Percentiles rank a stretch among this genome's conserved stretches.
These are phyloP conservation scores for Clupea harengus DNA, from an alignment of 2,113 vertebrate species.

Conservation along the genomic window DNA sequence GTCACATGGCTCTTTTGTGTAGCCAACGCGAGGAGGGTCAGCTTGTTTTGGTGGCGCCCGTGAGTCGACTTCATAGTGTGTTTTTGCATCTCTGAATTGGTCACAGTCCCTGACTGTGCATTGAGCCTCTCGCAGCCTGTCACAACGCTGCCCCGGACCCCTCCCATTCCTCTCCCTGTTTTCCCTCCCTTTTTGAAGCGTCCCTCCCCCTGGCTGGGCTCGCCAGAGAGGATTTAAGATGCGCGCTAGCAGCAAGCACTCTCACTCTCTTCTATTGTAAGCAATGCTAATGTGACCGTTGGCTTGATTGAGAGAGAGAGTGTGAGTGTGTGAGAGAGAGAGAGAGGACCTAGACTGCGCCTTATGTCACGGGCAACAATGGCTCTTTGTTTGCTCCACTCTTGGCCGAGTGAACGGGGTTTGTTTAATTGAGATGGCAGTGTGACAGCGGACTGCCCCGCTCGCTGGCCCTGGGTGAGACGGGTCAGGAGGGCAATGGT, in stretches of 20 bases:
- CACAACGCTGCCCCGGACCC: conserved; percentile 22
- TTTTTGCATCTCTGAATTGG: conserved; percentile 51
- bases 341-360: conserved; percentile 52
- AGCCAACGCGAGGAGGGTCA: conserved; percentile 8
- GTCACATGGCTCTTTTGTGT: conserved; percentile 11
- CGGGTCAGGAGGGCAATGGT: not conserved
- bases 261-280: conserved; percentile 49
- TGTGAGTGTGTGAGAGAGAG: conserved; percentile 53
- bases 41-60: conserved; percentile 30
- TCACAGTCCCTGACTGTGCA: conserved; percentile 32
- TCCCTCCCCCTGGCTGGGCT: conserved; percentile 39
- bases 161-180: conserved; percentile 33
- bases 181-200: not conserved
- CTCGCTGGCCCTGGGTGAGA: conserved; percentile 43
- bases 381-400: conserved; percentile 62
- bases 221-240: conserved; percentile 49
- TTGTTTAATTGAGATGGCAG: conserved; percentile 61
- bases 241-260: conserved; percentile 52
- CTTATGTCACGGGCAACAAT: conserved; percentile 58
- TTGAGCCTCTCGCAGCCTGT: conserved; percentile 23
- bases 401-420: conserved; percentile 62
- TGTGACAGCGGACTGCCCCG: conserved; percentile 30
- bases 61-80: conserved; percentile 35
- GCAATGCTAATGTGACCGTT: conserved; percentile 58
- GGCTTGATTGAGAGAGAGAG: conserved; percentile 61